A percentile compares a stretch with the other conserved stretches of the same genome.
These are phyloP conservation scores for Oceanodroma tethys DNA, from an alignment of 2,113 vertebrate species.

Conservation along the genomic window DNA sequence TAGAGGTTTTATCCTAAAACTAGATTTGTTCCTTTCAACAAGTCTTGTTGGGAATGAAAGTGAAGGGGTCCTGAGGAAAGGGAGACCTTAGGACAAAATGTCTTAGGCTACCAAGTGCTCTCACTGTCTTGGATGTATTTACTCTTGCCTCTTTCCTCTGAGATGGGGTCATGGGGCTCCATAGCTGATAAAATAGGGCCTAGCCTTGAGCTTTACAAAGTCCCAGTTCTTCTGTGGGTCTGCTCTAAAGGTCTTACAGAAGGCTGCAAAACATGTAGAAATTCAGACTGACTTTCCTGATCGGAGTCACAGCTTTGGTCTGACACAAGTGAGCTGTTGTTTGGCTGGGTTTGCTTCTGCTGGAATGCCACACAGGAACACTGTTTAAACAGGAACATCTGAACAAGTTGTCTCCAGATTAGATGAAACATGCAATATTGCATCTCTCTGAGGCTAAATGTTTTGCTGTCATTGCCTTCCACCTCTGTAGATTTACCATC, in stretches of 20 bases:
- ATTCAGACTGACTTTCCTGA: background rate
- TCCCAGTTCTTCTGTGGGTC: background rate
- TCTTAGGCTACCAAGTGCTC: background rate
- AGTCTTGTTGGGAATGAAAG: background rate
- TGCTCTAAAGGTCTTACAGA: background rate
- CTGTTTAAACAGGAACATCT: background rate
- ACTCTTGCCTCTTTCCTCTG: background rate
- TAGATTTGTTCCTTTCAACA: background rate
- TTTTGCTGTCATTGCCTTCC: background rate
- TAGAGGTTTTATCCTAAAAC: background rate
- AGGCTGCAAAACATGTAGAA: background rate
- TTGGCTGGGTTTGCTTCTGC: background rate
- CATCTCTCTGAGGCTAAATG: background rate
- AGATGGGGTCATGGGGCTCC: background rate
- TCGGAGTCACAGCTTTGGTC: background rate
- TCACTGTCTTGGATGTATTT: background rate
- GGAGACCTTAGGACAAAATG: background rate
- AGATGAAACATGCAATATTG: background rate
- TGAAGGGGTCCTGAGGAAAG: background rate
- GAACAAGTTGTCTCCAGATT: background rate
- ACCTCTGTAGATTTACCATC: background rate
- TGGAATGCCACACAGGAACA: background rate
- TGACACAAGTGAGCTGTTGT: background rate
- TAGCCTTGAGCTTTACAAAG: background rate
- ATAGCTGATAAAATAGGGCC: background rate